These are phyloP conservation scores for Platanista minor DNA, from an alignment of 2,113 vertebrate species.

Conservation along the genomic window DNA sequence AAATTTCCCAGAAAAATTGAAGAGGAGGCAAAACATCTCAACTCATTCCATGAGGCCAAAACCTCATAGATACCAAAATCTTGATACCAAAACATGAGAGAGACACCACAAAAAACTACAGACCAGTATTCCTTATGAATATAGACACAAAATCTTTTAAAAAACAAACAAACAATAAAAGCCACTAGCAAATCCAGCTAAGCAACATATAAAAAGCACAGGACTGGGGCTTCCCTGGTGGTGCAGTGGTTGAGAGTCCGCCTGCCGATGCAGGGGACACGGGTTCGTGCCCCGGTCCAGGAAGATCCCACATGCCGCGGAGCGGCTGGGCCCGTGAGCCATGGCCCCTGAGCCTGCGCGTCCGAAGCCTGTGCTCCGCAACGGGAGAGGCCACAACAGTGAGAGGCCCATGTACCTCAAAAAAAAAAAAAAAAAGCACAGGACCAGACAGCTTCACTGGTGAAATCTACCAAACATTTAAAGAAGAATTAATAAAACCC, in stretches of 20 bases:
- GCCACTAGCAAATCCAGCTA: not conserved
- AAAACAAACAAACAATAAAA: not conserved
- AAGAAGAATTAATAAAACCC: not conserved
- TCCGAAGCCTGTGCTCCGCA: too few relatives aligned
- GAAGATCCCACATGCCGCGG: too few relatives aligned
- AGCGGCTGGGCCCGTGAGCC: too few relatives aligned
- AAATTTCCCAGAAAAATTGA: not conserved
- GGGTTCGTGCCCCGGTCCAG: too few relatives aligned
- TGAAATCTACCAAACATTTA: not conserved
- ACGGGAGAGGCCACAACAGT: too few relatives aligned
- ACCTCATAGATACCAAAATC: not conserved
- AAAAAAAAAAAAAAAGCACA: not conserved
- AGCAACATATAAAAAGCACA: not conserved
- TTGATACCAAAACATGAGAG: not conserved
- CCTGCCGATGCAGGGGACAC: too few relatives aligned
- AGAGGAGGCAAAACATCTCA: not conserved
- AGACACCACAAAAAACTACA: not conserved
- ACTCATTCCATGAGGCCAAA: not conserved
- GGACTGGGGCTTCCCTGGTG: too few relatives aligned
- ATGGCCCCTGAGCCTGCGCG: too few relatives aligned
- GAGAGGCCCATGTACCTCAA: too few relatives aligned
- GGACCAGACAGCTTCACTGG: not conserved
- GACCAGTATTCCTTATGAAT: not conserved
- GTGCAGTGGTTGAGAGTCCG: too few relatives aligned
- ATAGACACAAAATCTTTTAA: not conserved